Evolutionary conservation across 37 sponge, comb jelly and placozoan genomes (phyloP).

Genomic region (Aphrocallistes beatrix): DNA sequence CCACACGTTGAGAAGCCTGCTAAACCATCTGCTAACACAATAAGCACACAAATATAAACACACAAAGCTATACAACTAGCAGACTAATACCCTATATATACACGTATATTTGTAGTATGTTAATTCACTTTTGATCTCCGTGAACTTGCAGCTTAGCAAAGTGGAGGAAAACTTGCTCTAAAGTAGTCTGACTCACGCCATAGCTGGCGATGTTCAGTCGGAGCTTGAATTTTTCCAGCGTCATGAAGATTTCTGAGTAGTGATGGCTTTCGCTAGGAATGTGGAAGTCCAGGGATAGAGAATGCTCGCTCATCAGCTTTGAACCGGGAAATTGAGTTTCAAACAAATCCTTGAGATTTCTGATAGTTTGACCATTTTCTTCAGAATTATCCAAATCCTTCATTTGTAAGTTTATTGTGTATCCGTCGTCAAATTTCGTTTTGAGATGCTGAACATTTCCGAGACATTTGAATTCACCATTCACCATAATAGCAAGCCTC

Average conservation of each 20-base stretch:
- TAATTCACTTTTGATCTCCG: too few species aligned
- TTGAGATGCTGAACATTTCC: constrained; percentile 91
- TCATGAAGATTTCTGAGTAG: constrained; percentile 56
- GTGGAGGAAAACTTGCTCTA: constrained; percentile 68
- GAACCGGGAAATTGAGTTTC: not conserved
- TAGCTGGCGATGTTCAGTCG: constrained; percentile 62
- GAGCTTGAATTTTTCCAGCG: constrained; percentile 57
- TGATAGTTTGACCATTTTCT: not conserved
- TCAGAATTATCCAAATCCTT: not conserved
- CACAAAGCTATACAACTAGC: too few species aligned
- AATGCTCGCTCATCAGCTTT: not conserved
- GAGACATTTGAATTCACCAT: constrained; percentile 87
- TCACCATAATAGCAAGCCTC: constrained; percentile 87
- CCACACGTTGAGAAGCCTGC: too few species aligned
- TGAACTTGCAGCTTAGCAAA: constrained; percentile 47
- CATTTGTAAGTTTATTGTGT: not conserved
- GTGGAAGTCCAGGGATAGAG: constrained; percentile 28
- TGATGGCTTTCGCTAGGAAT: constrained; percentile 33
- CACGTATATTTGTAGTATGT: too few species aligned
- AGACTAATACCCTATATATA: too few species aligned
- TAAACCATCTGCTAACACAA: too few species aligned
- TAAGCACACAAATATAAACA: too few species aligned
- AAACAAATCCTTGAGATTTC: not conserved
- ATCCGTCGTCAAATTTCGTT: constrained; percentile 43
- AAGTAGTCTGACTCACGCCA: constrained; percentile 79